Evolutionary conservation across 2,797 vertebrate species (phyloP), one percentile per base, ranked within the genome.

Genomic region (Meda fulgida): DNA sequence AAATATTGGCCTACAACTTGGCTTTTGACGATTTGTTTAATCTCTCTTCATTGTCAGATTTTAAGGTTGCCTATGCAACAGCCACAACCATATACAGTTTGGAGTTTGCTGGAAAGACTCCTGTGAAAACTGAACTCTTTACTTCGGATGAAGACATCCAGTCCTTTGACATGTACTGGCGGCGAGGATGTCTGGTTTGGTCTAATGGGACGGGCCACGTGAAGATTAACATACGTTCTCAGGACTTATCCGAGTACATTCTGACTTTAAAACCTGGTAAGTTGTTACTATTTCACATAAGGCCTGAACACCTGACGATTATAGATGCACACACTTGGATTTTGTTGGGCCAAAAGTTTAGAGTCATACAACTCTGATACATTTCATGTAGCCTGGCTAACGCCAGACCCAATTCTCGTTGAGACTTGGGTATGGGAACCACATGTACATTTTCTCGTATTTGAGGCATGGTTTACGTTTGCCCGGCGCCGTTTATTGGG

Each of bases 91-190:
- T 98, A 84, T 93, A 92, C 86, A 87, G 95, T 48, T 23, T 97
- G 89, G 95, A 95, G 85, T 94, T 96, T 46, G 92, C 91, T 65
- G 92, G 91, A 9, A 89, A 86, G 70, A 89, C 89, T 4, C 87
- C 60, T 18, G 46, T 81, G 0, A 90, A 92, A 85, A 91, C 84
- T 1, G 66, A 76, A 58, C 88, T 97, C n/a, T 94, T 94, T 75
- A 81, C 92, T 26, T 92, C 96, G 10, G 79, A 90, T 1, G 91
- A 94, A 6, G 73, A 92, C 40, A 85, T 97, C 71, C 89, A 94
- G 53, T 92, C 97, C 4, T 96, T 98, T 91, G 97, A 97, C 16
- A 36, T 97, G 31, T 95, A 97, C 90, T 98, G 96, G 97, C 93
- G 93, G 88, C 94, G 94, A 89, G 92, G 94, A 0, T 92, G 94